These are phyloP conservation scores for Acipenser transmontanus DNA, from an alignment of 2,797 vertebrate species.

Conservation along the genomic window DNA sequence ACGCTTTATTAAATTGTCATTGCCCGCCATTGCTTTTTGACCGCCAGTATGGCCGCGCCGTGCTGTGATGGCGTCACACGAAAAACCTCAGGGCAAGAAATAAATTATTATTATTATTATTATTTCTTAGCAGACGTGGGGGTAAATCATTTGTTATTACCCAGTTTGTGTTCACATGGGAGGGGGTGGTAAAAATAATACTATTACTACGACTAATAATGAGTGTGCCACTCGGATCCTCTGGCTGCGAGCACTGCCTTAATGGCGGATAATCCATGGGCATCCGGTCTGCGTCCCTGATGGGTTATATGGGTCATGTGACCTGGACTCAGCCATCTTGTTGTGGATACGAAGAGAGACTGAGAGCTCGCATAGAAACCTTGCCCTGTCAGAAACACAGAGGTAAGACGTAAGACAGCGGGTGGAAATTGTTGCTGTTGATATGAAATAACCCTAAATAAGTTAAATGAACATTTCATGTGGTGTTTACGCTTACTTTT, in stretches of 20 bases:
- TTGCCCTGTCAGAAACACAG: conserved; percentile 68
- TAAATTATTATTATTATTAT: too few species aligned
- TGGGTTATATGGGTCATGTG: conserved; percentile 58
- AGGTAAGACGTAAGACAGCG: conserved; percentile 80
- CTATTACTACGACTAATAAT: too few species aligned
- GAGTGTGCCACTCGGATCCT: too few species aligned
- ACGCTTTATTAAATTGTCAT: too few species aligned
- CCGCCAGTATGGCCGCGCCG: too few species aligned
- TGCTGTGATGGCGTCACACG: too few species aligned
- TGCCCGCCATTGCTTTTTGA: too few species aligned
- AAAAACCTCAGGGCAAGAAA: too few species aligned
- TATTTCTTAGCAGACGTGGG: too few species aligned
- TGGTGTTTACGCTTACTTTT: conserved; percentile 19
- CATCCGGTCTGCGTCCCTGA: conserved; percentile 35
- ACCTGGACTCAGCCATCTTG: conserved; percentile 63
- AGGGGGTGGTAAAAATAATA: too few species aligned
- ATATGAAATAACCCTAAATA: conserved; percentile 21
- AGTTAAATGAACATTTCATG: conserved; percentile 22
- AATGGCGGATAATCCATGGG: background rate
- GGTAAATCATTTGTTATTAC: too few species aligned
- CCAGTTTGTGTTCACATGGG: too few species aligned
- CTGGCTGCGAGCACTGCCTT: background rate
- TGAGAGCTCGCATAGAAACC: conserved; percentile 67
- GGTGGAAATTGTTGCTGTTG: conserved; percentile 36
- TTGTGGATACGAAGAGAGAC: conserved; percentile 67